Evolutionary conservation across 64 coral and sea anemone genomes (phyloP), one percentile per base, ranked within the genome.

Genomic region (Stylophora pistillata): DNA sequence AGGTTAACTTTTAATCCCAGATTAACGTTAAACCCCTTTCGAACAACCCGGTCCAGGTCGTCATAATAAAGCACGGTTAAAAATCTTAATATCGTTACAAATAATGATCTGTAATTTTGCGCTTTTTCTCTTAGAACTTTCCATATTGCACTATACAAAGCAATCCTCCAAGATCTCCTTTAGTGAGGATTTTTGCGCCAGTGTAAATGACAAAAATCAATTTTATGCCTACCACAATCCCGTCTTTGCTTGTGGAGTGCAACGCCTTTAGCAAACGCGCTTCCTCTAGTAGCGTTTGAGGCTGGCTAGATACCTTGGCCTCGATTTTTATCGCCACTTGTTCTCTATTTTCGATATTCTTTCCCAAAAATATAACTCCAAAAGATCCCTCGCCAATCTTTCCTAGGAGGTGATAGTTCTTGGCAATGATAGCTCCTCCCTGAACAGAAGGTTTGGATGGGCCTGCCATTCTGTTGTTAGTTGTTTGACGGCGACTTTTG

Each of bases 371-470:
- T 89, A 93, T 83, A 13, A 88, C 86, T 47, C 91, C 91, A 82
- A 93, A 93, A 21, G 91, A 93, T 73, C 91, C 91, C 72, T 61
- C 74, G 16, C 86, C 91, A 68, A 93, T 85, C 27, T 88, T n/a
- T 30, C 62, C 87, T 2, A 88, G 12, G 10, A 88, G 41, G 64
- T 62, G 78, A 16, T 88, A 93, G 15, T 88, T 93, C 21, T 75
- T 61, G 29, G 86, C 91, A 74, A 93, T 34, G 13, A 59, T 58
- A 66, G 32, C 65, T 37, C 91, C 91, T 11, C 76, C 69, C 3
- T 61, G 21, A 17, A 74, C n/a, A 23, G 86, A 28, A 9, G 91
- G 34, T 17, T 66, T 53, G 33, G 70, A 37, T 32, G 71, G 27
- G 56, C 86, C 58, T 37, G 75, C 74, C 55, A 74, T 76, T 68